Base-by-base conservation (phyloP, 2,113 vertebrate genomes). In the Diadophis punctatus region DNA sequence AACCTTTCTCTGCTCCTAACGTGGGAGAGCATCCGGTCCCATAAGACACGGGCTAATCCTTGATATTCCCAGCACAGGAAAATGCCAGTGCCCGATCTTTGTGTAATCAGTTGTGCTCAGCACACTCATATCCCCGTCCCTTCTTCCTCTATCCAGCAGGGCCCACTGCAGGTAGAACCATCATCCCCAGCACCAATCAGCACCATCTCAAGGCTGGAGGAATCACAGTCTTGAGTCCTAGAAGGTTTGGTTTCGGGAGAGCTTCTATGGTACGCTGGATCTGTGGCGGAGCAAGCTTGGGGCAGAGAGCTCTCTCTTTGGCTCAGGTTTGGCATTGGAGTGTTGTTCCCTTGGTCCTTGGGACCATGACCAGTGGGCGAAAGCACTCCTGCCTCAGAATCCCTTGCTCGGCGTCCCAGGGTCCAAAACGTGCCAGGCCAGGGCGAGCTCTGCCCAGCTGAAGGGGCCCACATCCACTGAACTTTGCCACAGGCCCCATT, bases 391-490 rank as follows among this genome's bases (percentile, higher is more conserved):
- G 2, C 87, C 90, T 96, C 96, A 0, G 95, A 92, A 49, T 96
- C 96, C 68, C 95, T 96, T 27, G 94, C 92, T 86, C 3, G 96
- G 95, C 30, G 18, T 80, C 95, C 93, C 89, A 94, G 94, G n/a
- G 95, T 95, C 95, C 96, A 96, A 48, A 95, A 95, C 43, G 94
- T 91, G 46, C 92, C 94, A 86, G 97, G 96, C 97, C 97, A 97
- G 4, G 97, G 96, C 18, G 96, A 96, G 58, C 96, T 96, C 91
- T 97, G 95, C 85, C 97, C 96, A 3, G 97, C 96, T 3, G 97
- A 96, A 30, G 96, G 96, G 0, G 96, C 96, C 97, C 97, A 97
- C 53, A 96, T 96, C 97, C 97, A 97, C 52, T 95, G 95, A 51
- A 96, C 95, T 8, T 94, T 96, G 48, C 96, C 93, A 63, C 95